Percentiles rank a stretch among this genome's conserved stretches.
Conservation (phyloP, 1,140 invertebrate species). For the Macrosteles quadrilineatus region DNA sequence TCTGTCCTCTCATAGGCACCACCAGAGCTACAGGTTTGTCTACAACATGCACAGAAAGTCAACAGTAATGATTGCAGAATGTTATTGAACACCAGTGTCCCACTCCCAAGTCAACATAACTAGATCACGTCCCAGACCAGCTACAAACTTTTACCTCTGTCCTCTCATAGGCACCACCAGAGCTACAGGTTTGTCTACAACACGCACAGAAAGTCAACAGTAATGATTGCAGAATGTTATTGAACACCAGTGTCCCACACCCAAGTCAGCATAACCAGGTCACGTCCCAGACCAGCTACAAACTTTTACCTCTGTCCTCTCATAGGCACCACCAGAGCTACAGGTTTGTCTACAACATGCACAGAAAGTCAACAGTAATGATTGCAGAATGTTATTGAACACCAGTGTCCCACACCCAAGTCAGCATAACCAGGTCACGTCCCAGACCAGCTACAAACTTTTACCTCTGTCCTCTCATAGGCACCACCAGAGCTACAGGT, state of each 20-base stretch:
- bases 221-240: too few species aligned
- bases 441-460: conserved; percentile 46
- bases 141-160: conserved; percentile 44
- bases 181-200: conserved; percentile 38
- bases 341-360: conserved; percentile 29
- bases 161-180: conserved; percentile 51
- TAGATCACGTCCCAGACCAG: conserved; percentile 43
- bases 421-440: conserved; percentile 42
- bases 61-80: too few species aligned
- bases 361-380: too few species aligned
- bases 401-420: conserved; percentile 26
- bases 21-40: conserved; percentile 46
- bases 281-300: conserved; percentile 42
- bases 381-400: too few species aligned
- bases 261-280: conserved; percentile 43
- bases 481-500: conserved; percentile 49
- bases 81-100: not conserved
- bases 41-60: too few species aligned
- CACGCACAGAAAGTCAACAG: too few species aligned
- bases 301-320: conserved; percentile 43
- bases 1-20: conserved; percentile 47
- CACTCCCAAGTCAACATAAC: conserved; percentile 40
- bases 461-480: conserved; percentile 43
- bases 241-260: not conserved
- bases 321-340: conserved; percentile 51